phyloP scores from a whole-genome alignment of 2,113 vertebrate genomes.

The Emberiza fucata region DNA sequence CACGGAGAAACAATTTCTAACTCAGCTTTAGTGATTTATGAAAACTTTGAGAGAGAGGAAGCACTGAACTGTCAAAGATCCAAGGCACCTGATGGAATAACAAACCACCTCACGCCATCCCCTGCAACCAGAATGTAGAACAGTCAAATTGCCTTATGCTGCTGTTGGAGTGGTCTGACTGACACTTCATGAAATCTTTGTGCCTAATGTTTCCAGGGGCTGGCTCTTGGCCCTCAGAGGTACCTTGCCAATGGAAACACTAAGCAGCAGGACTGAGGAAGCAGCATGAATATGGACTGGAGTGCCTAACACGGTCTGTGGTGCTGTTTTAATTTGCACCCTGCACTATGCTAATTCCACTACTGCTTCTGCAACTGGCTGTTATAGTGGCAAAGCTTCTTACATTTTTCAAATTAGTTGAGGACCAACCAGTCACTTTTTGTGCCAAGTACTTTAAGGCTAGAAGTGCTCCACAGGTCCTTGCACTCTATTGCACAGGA shows the following conservation, averaged over 20 bases:
- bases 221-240: not conserved
- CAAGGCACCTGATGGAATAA: not conserved
- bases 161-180: not conserved
- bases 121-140: not conserved
- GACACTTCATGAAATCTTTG: not conserved
- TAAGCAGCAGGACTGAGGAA: not conserved
- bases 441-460: not conserved
- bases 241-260: not conserved
- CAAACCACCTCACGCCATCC: not conserved
- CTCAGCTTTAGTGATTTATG: not conserved
- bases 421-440: not conserved
- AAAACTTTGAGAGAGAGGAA: not conserved
- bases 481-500: not conserved
- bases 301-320: not conserved
- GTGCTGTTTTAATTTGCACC: not conserved
- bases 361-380: not conserved
- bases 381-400: not conserved
- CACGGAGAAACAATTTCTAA: not conserved
- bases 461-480: not conserved
- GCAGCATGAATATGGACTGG: not conserved
- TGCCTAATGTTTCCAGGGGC: not conserved
- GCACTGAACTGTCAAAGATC: not conserved
- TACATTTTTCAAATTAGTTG: not conserved
- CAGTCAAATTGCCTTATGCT: not conserved
- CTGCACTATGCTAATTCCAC: not conserved